Base-by-base conservation (phyloP, 2,797 vertebrate genomes). In the Danio tinwini region DNA sequence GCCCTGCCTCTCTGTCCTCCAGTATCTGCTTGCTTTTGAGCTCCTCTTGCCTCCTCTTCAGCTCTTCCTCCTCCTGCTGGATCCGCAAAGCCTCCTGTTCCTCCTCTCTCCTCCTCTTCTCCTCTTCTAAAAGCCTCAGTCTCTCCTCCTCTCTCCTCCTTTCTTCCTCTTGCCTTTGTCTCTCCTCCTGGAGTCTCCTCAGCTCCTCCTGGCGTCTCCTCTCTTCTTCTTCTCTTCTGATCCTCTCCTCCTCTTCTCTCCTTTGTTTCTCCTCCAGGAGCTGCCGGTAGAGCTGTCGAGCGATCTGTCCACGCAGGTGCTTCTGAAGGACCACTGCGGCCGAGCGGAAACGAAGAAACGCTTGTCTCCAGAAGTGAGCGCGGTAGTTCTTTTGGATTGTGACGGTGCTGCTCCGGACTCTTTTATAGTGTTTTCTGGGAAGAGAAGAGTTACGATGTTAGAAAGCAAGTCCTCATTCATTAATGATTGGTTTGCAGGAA, bases 331-430 rank as follows among this genome's bases (percentile, higher is more conserved):
- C 68, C 80, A 97, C 6, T 0, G 94, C 85, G 1, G 96, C 93
- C 0, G 87, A 74, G 74, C 94, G 96, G 83, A 96, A 88, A 1
- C 89, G 92, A 82, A 94, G 89, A 89, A 95, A 94, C 50, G 81
- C 78, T 3, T 91, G 91, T 80, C 94, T 93, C 94, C 95, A 96
- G 89, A 94, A 96, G 88, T 95, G 91, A 0, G 96, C 94, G 0
- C 96, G 94, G 86, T 95, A 97, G 90, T 96, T 96, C 91, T 96
- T 97, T 90, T 98, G 96, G 89, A 98, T 96, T 84, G 91, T 92
- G 88, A 97, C 81, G 5, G 92, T 90, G 89, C 95, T 95, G 91
- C 89, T 89, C 83, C 93, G 88, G 81, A 94, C 92, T 84, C 90
- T 93, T 88, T 83, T 94, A 63, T 96, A 97, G 74, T 93, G 94